Base-by-base conservation (phyloP, 2,113 vertebrate genomes). In the Psilopogon haemacephalus region DNA sequence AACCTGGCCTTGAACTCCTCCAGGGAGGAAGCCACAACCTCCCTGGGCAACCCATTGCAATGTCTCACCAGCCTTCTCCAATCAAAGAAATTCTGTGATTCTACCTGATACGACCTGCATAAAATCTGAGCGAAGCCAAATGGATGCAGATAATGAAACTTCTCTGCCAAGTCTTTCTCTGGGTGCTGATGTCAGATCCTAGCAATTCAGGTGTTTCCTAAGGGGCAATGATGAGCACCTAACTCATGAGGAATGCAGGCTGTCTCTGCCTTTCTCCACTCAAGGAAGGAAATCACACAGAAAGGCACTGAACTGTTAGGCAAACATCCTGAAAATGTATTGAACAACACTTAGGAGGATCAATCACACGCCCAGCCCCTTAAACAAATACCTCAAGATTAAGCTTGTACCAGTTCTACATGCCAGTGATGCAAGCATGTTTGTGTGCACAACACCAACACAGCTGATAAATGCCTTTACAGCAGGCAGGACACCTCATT, bases 381-480 rank as follows among this genome's bases (percentile, higher is more conserved):
- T 90, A 80, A 91, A 86, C 50, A 84, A 93, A 86, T 83, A 90
- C 11, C 18, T 71, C 33, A 80, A 72, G 54, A 91, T 84, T 63
- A 93, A 71, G 62, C 52, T 52, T 67, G 62, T n/a, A 83, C 35
- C 75, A 75, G 32, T 59, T 74, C 40, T 54, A 84, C 42, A 74
- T 54, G 70, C 27, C 59, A 85, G 56, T 33, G 64, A 88, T 71
- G 42, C 35, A 74, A 88, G 73, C 12, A 38, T 11, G 21, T 23
- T 52, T 37, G 50, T 13, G 79, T 32, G 42, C 64, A 56, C 58
- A 77, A 74, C 4, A 54, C 7, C 44, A 82, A 79, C 5, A 26
- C 0, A 73, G 20, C 28, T 13, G 23, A 78, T 28, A 70, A 56
- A 79, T 52, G 8, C 59, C 71, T 77, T 40, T 20, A 33, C 68